These are phyloP conservation scores for Pseudochirops corinnae DNA, from an alignment of 2,797 vertebrate genomes.

Conservation along the genomic window DNA sequence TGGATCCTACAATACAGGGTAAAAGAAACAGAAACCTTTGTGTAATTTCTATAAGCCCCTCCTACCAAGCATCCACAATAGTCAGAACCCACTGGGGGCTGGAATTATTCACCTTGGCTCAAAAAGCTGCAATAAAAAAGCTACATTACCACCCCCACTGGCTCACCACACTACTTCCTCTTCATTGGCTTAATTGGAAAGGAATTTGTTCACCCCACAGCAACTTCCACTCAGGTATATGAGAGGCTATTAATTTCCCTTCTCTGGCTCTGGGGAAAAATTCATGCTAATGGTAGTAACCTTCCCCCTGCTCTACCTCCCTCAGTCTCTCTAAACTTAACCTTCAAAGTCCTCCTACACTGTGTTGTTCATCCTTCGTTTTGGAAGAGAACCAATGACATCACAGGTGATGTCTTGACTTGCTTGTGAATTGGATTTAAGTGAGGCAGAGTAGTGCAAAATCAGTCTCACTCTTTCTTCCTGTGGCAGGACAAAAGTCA, in stretches of 20 bases:
- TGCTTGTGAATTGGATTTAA: neutral
- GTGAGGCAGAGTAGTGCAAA: neutral
- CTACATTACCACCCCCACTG: neutral
- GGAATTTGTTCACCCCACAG: neutral
- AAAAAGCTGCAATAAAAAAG: neutral
- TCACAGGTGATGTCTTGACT: neutral
- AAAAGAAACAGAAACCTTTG: neutral
- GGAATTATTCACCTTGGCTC: neutral
- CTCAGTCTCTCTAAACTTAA: neutral
- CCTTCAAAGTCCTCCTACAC: neutral
- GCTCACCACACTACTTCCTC: neutral
- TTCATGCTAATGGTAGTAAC: neutral
- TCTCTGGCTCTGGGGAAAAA: neutral
- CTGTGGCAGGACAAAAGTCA: neutral
- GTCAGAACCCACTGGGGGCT: neutral
- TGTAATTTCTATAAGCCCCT: neutral
- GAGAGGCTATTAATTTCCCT: neutral
- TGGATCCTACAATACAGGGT: neutral
- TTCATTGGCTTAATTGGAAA: neutral
- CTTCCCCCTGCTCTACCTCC: neutral
- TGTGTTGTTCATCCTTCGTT: neutral
- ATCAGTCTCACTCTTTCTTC: neutral
- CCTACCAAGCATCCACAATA: neutral
- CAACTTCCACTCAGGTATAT: neutral
- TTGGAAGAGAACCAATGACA: neutral